A percentile compares a stretch with the other conserved stretches of the same genome.
Evolutionary conservation across 2,888 invertebrate genomes (phyloP).

Genomic region (Yponomeuta malinellus): DNA sequence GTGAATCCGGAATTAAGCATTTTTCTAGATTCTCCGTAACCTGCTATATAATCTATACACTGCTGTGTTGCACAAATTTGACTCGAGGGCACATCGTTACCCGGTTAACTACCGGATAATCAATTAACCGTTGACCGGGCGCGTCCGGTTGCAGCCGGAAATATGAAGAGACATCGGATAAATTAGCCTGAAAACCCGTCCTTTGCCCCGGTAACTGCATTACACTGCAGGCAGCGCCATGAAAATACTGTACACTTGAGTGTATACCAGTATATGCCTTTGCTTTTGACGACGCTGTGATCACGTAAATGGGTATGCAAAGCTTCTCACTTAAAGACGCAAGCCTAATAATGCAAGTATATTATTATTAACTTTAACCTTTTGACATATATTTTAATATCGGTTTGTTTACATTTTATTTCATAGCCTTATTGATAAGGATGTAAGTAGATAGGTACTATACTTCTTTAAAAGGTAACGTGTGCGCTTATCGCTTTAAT

Average conservation of each 20-base stretch:
- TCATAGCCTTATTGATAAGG: too few species aligned
- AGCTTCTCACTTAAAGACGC: neutral
- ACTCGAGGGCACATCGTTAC: constrained; percentile 18
- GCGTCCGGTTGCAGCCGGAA: constrained; percentile 63
- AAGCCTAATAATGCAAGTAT: too few species aligned
- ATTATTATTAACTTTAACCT: too few species aligned
- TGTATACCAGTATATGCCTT: neutral
- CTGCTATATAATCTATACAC: neutral
- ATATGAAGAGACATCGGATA: constrained; percentile 59
- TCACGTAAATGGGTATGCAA: neutral
- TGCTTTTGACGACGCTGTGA: neutral
- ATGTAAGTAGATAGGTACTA: too few species aligned
- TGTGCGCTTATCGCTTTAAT: too few species aligned
- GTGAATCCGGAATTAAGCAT: too few species aligned
- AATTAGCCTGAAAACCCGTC: constrained; percentile 56
- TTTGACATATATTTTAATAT: too few species aligned
- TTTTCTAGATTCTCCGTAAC: too few species aligned
- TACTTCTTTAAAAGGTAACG: too few species aligned
- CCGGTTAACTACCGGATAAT: constrained; percentile 59
- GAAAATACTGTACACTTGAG: neutral
- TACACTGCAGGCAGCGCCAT: neutral
- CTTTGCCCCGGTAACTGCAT: neutral
- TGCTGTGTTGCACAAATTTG: neutral
- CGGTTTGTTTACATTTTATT: too few species aligned
- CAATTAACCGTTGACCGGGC: constrained; percentile 68